A percentile compares a stretch with the other conserved stretches of the same genome.
phyloP scores from a whole-genome alignment of 2,113 vertebrate genomes.

The Oncorhynchus nerka region DNA sequence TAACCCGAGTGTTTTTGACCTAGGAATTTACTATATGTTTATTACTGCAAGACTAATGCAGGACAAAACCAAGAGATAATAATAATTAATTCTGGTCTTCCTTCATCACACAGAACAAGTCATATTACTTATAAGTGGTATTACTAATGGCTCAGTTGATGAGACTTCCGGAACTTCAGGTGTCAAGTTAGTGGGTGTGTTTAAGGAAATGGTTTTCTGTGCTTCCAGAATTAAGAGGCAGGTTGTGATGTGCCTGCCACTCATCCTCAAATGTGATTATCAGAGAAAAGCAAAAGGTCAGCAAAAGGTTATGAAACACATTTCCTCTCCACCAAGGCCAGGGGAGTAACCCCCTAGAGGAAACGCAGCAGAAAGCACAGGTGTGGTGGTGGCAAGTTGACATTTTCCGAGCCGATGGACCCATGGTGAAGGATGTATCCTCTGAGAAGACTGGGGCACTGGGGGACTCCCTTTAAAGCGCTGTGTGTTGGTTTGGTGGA shows the following conservation, averaged over 20 bases:
- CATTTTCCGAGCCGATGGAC: not conserved
- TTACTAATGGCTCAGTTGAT: not conserved
- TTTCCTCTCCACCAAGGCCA: constrained; percentile 15
- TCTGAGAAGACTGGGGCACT: constrained; percentile 50
- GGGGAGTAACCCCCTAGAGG: constrained; percentile 8
- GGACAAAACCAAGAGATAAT: no score
- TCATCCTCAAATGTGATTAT: not conserved
- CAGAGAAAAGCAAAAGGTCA: constrained; percentile 5
- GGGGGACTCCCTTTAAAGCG: constrained; percentile 67
- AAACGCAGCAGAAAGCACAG: constrained; percentile 18
- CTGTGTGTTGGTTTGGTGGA: constrained; percentile 68
- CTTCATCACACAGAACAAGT: no score
- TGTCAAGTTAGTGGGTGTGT: constrained; percentile 25
- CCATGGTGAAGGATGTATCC: not conserved
- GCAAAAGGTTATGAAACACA: constrained; percentile 25
- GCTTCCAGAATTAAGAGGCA: constrained; percentile 1
- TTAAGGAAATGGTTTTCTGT: constrained; percentile 26
- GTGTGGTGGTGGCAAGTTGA: not conserved
- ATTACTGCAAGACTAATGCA: no score
- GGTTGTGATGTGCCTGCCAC: not conserved
- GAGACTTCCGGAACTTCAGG: constrained; percentile 11
- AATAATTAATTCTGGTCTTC: no score
- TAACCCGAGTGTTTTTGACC: no score
- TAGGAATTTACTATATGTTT: no score
- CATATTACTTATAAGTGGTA: no score